A percentile compares a stretch with the other conserved stretches of the same genome.
These are phyloP conservation scores for Bombus terrestris DNA, from an alignment of 1,140 invertebrate species.

Conservation along the genomic window DNA sequence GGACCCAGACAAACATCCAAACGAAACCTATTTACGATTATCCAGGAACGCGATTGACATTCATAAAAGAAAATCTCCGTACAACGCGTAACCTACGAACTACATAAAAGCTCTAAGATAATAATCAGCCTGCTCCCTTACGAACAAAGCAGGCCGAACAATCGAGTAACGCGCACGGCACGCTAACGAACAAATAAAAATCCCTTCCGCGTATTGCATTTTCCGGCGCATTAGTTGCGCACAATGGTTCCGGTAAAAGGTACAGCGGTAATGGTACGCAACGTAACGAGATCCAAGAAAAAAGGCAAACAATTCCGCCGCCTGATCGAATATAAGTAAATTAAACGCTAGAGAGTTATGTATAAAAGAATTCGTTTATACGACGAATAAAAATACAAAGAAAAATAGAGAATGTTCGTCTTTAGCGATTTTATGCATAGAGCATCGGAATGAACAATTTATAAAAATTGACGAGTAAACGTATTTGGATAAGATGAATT, in stretches of 20 bases:
- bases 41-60: not conserved
- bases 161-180: not conserved
- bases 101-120: not conserved
- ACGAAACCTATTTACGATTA: not conserved
- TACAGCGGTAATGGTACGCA: constrained; percentile 5
- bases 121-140: not conserved
- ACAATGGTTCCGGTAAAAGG: constrained; percentile 30
- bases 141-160: not conserved
- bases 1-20: not conserved
- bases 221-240: constrained; percentile 37
- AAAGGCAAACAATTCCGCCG: constrained; percentile 42
- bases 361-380: not conserved
- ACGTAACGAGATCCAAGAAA: constrained; percentile 24
- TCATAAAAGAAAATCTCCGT: constrained; percentile 3
- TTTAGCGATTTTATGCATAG: not conserved
- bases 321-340: constrained; percentile 12
- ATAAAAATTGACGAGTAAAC: not conserved
- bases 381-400: not conserved
- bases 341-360: not conserved
- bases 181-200: constrained; percentile 46
- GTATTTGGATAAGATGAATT: not conserved
- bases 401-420: not conserved
- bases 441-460: not conserved
- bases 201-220: constrained; percentile 46
- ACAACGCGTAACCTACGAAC: not conserved